Evolutionary conservation across 2,888 invertebrate species (phyloP), one percentile per base, ranked within the genome.

Genomic region (Netelia inedita): DNA sequence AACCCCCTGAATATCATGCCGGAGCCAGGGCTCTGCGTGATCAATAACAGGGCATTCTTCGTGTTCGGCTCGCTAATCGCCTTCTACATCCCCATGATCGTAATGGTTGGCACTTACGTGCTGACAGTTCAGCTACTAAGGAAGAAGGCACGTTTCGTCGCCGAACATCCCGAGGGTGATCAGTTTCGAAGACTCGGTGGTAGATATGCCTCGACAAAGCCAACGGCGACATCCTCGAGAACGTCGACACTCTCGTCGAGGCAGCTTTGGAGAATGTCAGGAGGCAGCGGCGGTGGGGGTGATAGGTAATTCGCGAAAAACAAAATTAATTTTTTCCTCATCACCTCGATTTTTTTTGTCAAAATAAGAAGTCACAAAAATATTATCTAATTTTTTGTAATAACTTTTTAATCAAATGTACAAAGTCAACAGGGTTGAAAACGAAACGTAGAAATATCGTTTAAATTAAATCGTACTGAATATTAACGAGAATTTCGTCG

Each of bases 61-160:
- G 97, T 98, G 74, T 98, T 98, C 93, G 99, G 98, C 21, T 98
- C 98, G 0, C 94, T 98, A 91, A 96, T 98, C 79, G 98, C 98
- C 50, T 99, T 99, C 94, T 98, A 98, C 95, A 97, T 99, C 88
- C 99, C 99, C 5, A 98, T 99, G 96, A 95, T 98, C 88, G 97
- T 98, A 89, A 99, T 99, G 99, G 97, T 98, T 85, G 96, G 98
- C 80, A 98, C 98, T 0, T 99, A 98, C 92, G 96, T 97, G 0
- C 95, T 98, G 83, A 99, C 99, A 0, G 98, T 98, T 41, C 97
- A 97, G 88, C 94, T 99, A 88, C 94, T 99, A 88, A 96, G 97
- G 89, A 95, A 97, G 86, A 97, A 97, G 91, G 97, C 97, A 0
- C 95, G 96, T 86, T 95, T 97, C 89, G 96, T 96, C 0, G 96